Base-by-base conservation (phyloP, 1,140 invertebrate species). In the Galleria mellonella region DNA sequence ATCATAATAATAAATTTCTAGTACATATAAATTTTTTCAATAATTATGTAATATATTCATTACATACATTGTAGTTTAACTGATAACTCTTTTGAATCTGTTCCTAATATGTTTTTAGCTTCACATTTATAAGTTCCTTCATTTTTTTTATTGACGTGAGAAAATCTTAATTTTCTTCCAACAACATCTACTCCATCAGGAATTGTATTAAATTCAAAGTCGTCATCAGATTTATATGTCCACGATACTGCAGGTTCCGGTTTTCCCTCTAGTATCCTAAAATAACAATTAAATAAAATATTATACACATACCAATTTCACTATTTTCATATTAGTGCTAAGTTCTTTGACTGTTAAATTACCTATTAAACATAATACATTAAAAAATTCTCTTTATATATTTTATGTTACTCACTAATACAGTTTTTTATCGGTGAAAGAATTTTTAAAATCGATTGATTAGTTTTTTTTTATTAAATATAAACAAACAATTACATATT, bases 111-210 rank as follows among this genome's bases (percentile, higher is more conserved):
- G 29, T 83, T 83, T 0, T 13, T 30, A 7, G 70, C 78, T 41
- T 59, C 51, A 43, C 78, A 83, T 43, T 59, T 51, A 40, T 79
- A 83, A 8, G 60, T 37, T 0, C 78, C 75, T 9, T 33, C 55
- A 44, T 79, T 70, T 7, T 59, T 36, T 1, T 15, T 52, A n/a
- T 52, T 48, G 0, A 55, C 62, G 15, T 60, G 55, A 0, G 50
- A 12, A 39, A 82, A 75, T 41, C 66, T 62, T 0, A 82, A 17
- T 8, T 51, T 56, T n/a, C 41, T 47, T 7, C 46, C 60, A 9
- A 66, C 58, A 2, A 59, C 47, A 4, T 29, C 23, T 9, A 70
- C 51, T 0, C 62, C 70, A 12, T 62, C 44, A 2, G 78, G 75
- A 4, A 76, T 32, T 4, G 49, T 41, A 5, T 40, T 33, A 9